Percentiles rank a stretch among this genome's conserved stretches.
Conservation (phyloP, 2,888 invertebrate genomes). For the Anaspis maculata region DNA sequence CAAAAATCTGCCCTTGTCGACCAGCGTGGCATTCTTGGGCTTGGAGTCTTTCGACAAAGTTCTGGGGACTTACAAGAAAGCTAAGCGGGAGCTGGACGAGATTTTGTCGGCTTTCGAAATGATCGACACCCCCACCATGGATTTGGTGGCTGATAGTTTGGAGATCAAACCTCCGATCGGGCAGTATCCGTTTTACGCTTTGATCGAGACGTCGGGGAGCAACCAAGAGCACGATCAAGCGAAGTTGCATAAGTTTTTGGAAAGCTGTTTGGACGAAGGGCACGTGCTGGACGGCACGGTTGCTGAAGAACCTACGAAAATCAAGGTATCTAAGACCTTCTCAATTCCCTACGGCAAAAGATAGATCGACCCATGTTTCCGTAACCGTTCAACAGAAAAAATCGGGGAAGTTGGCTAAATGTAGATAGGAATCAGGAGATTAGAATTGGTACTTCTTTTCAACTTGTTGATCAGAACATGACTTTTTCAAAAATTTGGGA, state of each 20-base stretch:
- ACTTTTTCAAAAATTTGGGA: no score
- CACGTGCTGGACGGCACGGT: conserved; percentile 76
- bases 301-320: conserved; percentile 74
- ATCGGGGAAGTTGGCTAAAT: no score
- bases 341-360: no score
- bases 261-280: conserved; percentile 60
- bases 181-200: conserved; percentile 71
- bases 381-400: no score
- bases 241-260: conserved; percentile 73
- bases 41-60: conserved; percentile 71
- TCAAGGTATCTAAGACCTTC: no score
- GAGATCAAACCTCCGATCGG: conserved; percentile 50
- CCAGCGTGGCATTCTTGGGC: conserved; percentile 85
- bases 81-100: conserved; percentile 73
- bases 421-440: no score
- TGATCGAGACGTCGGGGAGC: conserved; percentile 86
- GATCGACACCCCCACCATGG: conserved; percentile 71
- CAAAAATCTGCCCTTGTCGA: conserved; percentile 71
- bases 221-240: conserved; percentile 77
- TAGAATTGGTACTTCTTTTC: no score
- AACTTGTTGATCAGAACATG: no score
- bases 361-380: no score
- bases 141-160: conserved; percentile 54
- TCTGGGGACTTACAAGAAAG: conserved; percentile 63
- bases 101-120: conserved; percentile 94